phyloP scores from a whole-genome alignment of 2,113 vertebrate species.

The Carassius carassius region DNA sequence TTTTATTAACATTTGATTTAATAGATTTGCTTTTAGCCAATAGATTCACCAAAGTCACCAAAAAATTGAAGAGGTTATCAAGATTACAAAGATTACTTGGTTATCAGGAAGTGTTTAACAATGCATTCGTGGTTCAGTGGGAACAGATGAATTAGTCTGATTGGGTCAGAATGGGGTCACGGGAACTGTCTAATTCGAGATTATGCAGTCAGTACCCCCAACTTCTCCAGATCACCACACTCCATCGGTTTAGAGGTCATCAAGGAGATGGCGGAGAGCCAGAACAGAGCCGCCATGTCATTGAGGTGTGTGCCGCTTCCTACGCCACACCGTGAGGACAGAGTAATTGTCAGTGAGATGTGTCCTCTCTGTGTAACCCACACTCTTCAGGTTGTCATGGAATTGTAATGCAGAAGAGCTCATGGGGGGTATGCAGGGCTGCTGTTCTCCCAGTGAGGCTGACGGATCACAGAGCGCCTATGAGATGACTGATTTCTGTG shows the following conservation, averaged over 20 bases:
- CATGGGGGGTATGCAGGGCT: slow-evolving; percentile 31
- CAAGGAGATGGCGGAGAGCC: neutral
- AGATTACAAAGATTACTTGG: neutral
- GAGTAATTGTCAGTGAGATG: slow-evolving; percentile 25
- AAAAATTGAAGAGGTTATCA: neutral
- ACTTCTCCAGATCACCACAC: slow-evolving; percentile 6
- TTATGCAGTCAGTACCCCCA: neutral
- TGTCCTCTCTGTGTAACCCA: neutral
- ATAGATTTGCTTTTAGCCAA: neutral
- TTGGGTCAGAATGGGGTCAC: slow-evolving; percentile 36
- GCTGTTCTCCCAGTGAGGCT: slow-evolving; percentile 59
- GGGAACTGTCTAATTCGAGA: slow-evolving; percentile 10
- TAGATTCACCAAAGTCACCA: neutral
- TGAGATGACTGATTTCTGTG: slow-evolving; percentile 51
- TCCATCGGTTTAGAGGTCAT: slow-evolving; percentile 49
- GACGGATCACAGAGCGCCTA: slow-evolving; percentile 61
- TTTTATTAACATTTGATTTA: too few species aligned
- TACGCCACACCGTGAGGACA: neutral
- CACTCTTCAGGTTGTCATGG: slow-evolving; percentile 13
- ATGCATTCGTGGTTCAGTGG: slow-evolving; percentile 15
- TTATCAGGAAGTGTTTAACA: slow-evolving; percentile 7
- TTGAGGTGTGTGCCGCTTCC: neutral
- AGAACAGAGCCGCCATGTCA: slow-evolving; percentile 15
- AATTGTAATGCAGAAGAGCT: neutral
- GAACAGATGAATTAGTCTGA: slow-evolving; percentile 28